phyloP scores from a whole-genome alignment of 2,797 vertebrate genomes.

The Buceros bicornis region DNA sequence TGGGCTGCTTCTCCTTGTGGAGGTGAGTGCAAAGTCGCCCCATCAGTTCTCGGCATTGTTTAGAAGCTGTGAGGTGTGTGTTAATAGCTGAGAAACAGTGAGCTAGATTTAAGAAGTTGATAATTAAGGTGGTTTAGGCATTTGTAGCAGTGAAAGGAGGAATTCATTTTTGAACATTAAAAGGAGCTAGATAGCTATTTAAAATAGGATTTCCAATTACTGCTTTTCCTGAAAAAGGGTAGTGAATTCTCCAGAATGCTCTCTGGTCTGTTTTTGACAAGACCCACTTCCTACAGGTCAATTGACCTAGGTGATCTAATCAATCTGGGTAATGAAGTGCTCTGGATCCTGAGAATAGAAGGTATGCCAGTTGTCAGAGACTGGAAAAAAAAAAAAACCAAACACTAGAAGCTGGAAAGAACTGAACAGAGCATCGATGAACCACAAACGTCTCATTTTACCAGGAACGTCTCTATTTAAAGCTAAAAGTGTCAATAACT shows the following conservation, averaged over 20 bases:
- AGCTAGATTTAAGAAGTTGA: neutral
- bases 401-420: no score
- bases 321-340: neutral
- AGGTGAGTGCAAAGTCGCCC: neutral
- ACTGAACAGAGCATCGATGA: no score
- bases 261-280: neutral
- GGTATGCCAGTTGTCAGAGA: neutral
- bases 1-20: neutral
- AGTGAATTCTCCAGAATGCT: neutral
- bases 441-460: no score
- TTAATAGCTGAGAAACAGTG: slow-evolving; percentile 3
- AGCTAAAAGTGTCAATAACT: no score
- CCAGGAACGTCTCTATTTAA: no score
- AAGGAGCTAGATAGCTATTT: neutral
- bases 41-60: neutral
- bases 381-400: no score
- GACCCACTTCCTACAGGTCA: neutral
- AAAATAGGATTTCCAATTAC: slow-evolving; percentile 14
- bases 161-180: neutral
- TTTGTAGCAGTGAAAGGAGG: neutral
- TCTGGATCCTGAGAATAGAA: neutral
- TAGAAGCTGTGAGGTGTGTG: neutral
- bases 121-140: neutral
- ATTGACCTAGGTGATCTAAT: neutral
- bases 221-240: neutral